Base-by-base conservation (phyloP, 2,888 invertebrate species). In the Drosophila trichaetosa region DNA sequence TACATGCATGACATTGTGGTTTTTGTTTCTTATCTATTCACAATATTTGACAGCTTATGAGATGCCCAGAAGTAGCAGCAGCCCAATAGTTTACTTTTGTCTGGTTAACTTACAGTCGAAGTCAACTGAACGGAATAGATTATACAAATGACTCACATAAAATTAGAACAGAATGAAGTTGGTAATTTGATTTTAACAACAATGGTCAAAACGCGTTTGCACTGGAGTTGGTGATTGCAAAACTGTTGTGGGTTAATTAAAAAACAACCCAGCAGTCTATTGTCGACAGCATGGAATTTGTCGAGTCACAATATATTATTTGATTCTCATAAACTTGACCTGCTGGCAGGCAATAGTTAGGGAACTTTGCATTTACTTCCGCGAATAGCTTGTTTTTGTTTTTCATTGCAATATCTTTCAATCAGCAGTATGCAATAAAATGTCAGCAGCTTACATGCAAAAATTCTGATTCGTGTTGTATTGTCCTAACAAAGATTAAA, bases 21-120 rank as follows among this genome's bases (percentile, higher is more conserved):
- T 34, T 31, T 53, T 52, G 36, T 53, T 27, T 65, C 73, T 83
- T 88, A 83, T 86, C 84, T 70, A 51, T 42, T 61, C 27, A 8
- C 31, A n/a, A 34, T 61, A 33, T 61, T 38, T 68, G 65, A 53
- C 52, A 57, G 56, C 31, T 65, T 46, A 64, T 63, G 49, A 52
- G 80, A 67, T 76, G 67, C 48, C 49, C 40, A 46, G 29, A 38
- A 54, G 38, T 21, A 31, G 34, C 51, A 62, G 51, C 38, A 66
- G 59, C 40, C 7, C 21, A 49, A 46, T 49, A 52, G 49, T 36
- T 33, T 34, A 18, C 40, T 2, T 29, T 5, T n/a, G 38, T 36
- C 49, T 36, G n/a, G 33, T 59, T 65, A 53, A 46, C 42, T 21
- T 64, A 59, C 29, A 48, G 24, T 6, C 24, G 8, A 10, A 31